Percentiles rank a stretch among this genome's conserved stretches.
These are phyloP conservation scores for Tyria jacobaeae DNA, from an alignment of 2,888 invertebrate species.

Conservation along the genomic window DNA sequence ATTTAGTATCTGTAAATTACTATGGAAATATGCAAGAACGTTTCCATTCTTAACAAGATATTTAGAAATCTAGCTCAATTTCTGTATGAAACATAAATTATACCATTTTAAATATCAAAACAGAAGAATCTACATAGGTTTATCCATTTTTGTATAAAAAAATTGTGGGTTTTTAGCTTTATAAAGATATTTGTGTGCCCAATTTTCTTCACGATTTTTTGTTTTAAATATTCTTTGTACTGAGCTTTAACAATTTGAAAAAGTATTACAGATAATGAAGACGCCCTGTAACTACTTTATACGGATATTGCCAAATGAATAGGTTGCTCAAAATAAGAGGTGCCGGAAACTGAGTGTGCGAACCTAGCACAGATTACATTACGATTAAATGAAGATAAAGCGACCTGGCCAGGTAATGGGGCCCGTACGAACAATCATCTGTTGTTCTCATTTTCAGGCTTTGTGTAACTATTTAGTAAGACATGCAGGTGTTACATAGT, in stretches of 20 bases:
- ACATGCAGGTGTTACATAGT: background rate
- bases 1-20: too few relatives aligned
- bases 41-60: too few relatives aligned
- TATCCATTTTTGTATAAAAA: background rate
- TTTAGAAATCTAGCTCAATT: too few relatives aligned
- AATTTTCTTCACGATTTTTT: background rate
- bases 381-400: constrained; percentile 22
- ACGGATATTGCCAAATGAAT: constrained; percentile 37
- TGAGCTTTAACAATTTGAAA: background rate
- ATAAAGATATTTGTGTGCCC: background rate
- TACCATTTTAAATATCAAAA: background rate
- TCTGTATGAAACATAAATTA: too few relatives aligned
- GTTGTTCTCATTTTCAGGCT: constrained; percentile 10
- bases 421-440: constrained; percentile 14
- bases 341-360: constrained; percentile 47
- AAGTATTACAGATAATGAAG: constrained; percentile 14
- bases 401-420: constrained; percentile 8
- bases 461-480: constrained; percentile 1
- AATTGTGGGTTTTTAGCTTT: background rate
- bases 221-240: background rate
- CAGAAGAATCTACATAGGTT: background rate
- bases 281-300: constrained; percentile 16
- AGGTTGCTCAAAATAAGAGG: constrained; percentile 26
- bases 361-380: constrained; percentile 34
- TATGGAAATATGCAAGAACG: too few relatives aligned